A percentile compares a stretch with the other conserved stretches of the same genome.
Conservation (phyloP, 2,113 vertebrate species). For the Lasiurus borealis region DNA sequence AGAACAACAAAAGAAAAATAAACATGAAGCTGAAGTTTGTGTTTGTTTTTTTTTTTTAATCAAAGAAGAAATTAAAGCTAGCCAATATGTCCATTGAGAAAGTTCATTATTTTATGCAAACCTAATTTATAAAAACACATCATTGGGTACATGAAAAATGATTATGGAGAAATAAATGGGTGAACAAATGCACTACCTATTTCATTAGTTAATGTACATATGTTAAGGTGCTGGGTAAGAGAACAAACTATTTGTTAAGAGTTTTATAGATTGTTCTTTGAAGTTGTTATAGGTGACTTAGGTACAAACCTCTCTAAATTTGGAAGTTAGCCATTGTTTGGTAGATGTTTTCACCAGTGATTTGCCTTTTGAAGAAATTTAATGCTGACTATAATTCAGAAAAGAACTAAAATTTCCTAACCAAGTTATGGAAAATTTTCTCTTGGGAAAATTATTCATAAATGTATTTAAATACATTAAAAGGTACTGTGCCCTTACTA, state of each 20-base stretch:
- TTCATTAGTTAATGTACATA: background rate
- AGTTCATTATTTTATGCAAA: conserved; percentile 11
- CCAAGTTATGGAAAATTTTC: background rate
- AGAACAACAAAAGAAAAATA: background rate
- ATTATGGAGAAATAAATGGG: background rate
- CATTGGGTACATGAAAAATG: background rate
- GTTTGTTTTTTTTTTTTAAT: background rate
- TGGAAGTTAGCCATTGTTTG: background rate
- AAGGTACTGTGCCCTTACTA: background rate
- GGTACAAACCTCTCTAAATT: background rate
- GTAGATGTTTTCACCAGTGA: background rate
- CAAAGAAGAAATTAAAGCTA: background rate
- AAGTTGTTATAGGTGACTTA: background rate
- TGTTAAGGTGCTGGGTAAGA: background rate
- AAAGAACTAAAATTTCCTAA: background rate
- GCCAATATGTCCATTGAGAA: background rate
- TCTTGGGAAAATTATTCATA: conserved; percentile 3
- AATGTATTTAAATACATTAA: background rate
- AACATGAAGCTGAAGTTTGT: background rate
- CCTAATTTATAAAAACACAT: background rate
- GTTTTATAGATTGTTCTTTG: conserved; percentile 20
- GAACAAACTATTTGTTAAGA: background rate
- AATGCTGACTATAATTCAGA: background rate
- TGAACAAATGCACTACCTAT: background rate
- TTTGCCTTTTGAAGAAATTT: background rate